Evolutionary conservation across 2,888 invertebrate species (phyloP).

Genomic region (Melinaea marsaeus): DNA sequence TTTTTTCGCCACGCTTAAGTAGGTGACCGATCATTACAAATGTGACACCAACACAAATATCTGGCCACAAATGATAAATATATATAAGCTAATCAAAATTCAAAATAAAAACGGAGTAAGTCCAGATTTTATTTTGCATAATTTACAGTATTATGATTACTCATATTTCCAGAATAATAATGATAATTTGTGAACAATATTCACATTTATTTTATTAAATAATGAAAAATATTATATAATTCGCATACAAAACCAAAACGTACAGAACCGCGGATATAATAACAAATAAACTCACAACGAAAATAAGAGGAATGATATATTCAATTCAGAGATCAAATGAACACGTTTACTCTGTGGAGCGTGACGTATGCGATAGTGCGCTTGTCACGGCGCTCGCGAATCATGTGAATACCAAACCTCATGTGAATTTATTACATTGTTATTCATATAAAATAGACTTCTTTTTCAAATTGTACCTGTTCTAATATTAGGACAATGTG

Average conservation of each 20-base stretch:
- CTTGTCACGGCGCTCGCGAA: constrained; percentile 21
- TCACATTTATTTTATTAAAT: too few species aligned
- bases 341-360: constrained; percentile 21
- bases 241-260: constrained; percentile 9
- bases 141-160: too few species aligned
- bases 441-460: constrained; percentile 8
- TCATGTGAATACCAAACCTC: constrained; percentile 23
- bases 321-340: constrained; percentile 25
- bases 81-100: too few species aligned
- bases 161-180: too few species aligned
- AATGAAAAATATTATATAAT: neutral
- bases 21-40: too few species aligned
- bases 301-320: constrained; percentile 21
- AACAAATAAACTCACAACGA: constrained; percentile 9
- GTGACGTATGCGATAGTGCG: constrained; percentile 18
- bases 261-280: neutral
- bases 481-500: neutral
- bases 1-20: too few species aligned
- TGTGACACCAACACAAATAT: too few species aligned
- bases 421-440: constrained; percentile 17
- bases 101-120: too few species aligned
- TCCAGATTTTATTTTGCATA: too few species aligned
- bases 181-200: too few species aligned
- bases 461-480: neutral
- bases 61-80: too few species aligned